A percentile compares a stretch with the other conserved stretches of the same genome.
Evolutionary conservation across 1,140 invertebrate species (phyloP).

Genomic region (Dinoponera quadriceps): DNA sequence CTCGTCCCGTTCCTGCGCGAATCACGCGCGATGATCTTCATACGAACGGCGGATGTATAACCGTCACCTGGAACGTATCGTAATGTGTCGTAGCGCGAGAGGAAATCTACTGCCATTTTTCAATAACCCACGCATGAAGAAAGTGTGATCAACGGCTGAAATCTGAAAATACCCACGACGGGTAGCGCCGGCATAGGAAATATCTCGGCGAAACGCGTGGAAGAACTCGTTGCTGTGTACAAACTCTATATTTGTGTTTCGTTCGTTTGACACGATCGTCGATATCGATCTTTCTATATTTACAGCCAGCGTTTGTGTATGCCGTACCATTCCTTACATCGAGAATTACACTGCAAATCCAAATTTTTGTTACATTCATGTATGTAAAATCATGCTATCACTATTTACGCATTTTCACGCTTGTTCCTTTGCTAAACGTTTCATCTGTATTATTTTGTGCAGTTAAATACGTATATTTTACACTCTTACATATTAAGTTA

Average conservation of each 20-base stretch:
- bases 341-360: too few species aligned
- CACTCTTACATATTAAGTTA: too few species aligned
- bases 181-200: neutral
- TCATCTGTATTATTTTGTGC: too few species aligned
- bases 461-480: too few species aligned
- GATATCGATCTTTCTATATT: neutral
- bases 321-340: too few species aligned
- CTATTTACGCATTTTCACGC: too few species aligned
- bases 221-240: conserved; percentile 6
- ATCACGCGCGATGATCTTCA: conserved; percentile 9
- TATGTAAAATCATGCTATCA: too few species aligned
- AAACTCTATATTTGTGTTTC: conserved; percentile 25
- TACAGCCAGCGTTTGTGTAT: too few species aligned
- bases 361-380: too few species aligned
- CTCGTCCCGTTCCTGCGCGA: conserved; percentile 17
- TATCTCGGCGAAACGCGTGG: neutral
- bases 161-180: neutral
- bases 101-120: conserved; percentile 26
- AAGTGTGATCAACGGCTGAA: conserved; percentile 9
- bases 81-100: conserved; percentile 21
- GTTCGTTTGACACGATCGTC: neutral
- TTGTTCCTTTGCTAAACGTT: too few species aligned
- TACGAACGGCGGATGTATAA: neutral
- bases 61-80: neutral
- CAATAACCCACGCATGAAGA: neutral